A percentile compares a stretch with the other conserved stretches of the same genome.
Conservation (phyloP, 1,140 invertebrate species). For the Harlomillsia oculata region DNA sequence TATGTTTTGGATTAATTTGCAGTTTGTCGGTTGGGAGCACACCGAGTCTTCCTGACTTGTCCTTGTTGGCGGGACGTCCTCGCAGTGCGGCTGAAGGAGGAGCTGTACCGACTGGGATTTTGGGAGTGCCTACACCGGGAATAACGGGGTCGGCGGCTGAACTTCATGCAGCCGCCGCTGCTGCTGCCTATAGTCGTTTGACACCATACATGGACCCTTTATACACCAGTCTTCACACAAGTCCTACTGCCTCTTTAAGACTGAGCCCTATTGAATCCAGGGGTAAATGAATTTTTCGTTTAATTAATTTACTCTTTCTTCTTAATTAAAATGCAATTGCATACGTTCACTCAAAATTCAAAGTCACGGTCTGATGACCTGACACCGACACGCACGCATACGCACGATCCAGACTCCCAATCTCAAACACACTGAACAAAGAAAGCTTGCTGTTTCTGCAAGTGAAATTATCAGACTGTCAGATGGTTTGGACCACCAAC, state of each 20-base stretch:
- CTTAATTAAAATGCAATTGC: too few relatives aligned
- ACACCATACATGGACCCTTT: conserved; percentile 60
- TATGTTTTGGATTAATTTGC: conserved; percentile 29
- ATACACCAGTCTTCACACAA: conserved; percentile 49
- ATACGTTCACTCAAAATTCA: too few relatives aligned
- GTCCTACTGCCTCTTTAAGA: conserved; percentile 47
- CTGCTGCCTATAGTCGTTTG: conserved; percentile 48
- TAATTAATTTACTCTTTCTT: too few relatives aligned
- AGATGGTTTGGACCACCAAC: too few relatives aligned
- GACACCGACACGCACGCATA: too few relatives aligned
- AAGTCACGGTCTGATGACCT: too few relatives aligned
- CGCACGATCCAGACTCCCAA: too few relatives aligned
- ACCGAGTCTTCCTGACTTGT: conserved; percentile 40
- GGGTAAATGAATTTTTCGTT: conserved; percentile 39
- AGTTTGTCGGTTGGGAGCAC: conserved; percentile 37
- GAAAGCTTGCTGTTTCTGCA: too few relatives aligned
- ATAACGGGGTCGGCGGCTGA: conserved; percentile 34
- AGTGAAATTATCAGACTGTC: too few relatives aligned
- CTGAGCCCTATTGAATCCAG: conserved; percentile 41
- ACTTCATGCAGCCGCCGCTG: conserved; percentile 40
- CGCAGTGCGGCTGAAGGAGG: conserved; percentile 19
- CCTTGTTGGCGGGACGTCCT: conserved; percentile 42
- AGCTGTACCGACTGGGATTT: conserved; percentile 33
- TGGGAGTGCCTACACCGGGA: conserved; percentile 32
- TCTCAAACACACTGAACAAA: too few relatives aligned